These are phyloP conservation scores for Meteorus cinctellus DNA, from an alignment of 2,888 invertebrate species.

Conservation along the genomic window DNA sequence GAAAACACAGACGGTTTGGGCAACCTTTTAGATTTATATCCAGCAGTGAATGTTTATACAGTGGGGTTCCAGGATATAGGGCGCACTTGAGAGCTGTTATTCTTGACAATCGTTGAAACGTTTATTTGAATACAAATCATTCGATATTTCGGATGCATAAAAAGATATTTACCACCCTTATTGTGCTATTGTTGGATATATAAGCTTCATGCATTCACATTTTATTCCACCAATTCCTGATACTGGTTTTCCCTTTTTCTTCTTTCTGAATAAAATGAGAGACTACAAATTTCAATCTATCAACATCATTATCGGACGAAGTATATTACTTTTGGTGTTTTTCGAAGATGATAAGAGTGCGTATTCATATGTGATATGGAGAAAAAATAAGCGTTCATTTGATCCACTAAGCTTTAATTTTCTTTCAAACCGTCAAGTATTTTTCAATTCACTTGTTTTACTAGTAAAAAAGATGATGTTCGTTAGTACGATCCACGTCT, in stretches of 20 bases:
- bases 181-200: background rate
- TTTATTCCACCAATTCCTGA: background rate
- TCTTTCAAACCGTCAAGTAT: background rate
- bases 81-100: background rate
- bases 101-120: conserved; percentile 8
- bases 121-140: conserved; percentile 17
- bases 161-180: background rate
- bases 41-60: conserved; percentile 55
- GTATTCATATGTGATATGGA: no score
- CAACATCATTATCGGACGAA: no score
- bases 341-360: no score
- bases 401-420: background rate
- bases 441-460: background rate
- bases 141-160: background rate
- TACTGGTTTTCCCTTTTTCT: no score
- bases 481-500: conserved; percentile 45
- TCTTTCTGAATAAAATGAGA: no score
- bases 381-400: background rate
- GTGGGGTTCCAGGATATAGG: conserved; percentile 6
- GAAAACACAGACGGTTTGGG: conserved; percentile 64
- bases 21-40: conserved; percentile 69
- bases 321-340: no score
- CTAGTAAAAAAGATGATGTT: conserved; percentile 24
- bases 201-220: background rate
- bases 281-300: no score